Evolutionary conservation across 1,140 invertebrate species (phyloP), one percentile per base, ranked within the genome.

Genomic region (Caenorhabditis inopinata): DNA sequence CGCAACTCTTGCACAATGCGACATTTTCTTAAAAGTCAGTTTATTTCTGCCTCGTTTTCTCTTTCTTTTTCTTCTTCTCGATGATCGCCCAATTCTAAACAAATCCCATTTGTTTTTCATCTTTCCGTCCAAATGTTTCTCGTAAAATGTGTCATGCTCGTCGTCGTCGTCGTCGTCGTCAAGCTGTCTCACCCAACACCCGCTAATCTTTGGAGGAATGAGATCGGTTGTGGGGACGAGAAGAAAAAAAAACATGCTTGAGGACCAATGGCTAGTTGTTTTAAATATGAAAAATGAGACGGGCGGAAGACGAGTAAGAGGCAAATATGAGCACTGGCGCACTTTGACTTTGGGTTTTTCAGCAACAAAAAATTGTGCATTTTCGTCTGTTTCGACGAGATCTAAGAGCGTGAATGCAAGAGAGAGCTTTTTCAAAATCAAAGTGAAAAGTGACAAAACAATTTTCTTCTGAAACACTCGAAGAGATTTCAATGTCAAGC

Each of bases 271-370:
- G 58, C n/a, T 68, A 68, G 58, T 68, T 68, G 58, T n/a, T n/a
- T n/a, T 68, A 68, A 68, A 68, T 68, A 42, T 68, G 58, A 68
- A 68, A 68, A 68, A 68, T 68, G 58, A 68, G 58, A 68, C 38
- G 51, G 49, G 27, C 23, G 49, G n/a, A 6, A 21, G 27, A 32
- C 7, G 27, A 5, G 27, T 3, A 68, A 42, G 11, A 42, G 38
- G 2, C n/a, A 29, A 38, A 16, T 7, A 38, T 11, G 21, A 42
- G 14, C 12, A 53, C 5, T 25, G 27, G 49, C n/a, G n/a, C n/a
- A n/a, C n/a, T n/a, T n/a, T n/a, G n/a, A n/a, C n/a, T n/a, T n/a
- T n/a, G n/a, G n/a, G n/a, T n/a, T n/a, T n/a, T n/a, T n/a, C n/a
- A n/a, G 23, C 6, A 53, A 53, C 12, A 53, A 16, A 14, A 18